Evolutionary conservation across 2,113 vertebrate genomes (phyloP).

Genomic region (Pycnonotus jocosus): DNA sequence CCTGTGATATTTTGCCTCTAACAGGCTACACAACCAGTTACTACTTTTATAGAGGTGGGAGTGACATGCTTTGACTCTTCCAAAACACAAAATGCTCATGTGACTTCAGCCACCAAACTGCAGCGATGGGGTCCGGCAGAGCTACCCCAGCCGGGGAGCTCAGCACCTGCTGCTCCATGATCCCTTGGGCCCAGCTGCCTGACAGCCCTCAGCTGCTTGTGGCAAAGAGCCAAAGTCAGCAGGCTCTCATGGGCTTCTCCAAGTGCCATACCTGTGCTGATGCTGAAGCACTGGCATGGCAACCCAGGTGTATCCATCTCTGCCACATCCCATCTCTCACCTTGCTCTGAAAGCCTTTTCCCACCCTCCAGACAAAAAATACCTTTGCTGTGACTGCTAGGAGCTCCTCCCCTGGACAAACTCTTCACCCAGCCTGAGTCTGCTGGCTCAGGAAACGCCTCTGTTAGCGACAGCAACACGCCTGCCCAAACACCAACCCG

Average conservation of each 20-base stretch:
- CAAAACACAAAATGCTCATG: neutral
- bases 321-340: neutral
- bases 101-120: neutral
- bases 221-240: neutral
- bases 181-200: neutral
- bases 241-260: neutral
- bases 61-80: neutral
- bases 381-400: neutral
- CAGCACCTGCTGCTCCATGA: accelerated
- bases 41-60: neutral
- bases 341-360: neutral
- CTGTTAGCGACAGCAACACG: accelerated
- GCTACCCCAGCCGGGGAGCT: neutral
- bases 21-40: neutral
- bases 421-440: neutral
- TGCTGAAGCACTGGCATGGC: neutral
- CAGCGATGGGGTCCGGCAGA: neutral
- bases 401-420: neutral
- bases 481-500: neutral
- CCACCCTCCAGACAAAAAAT: neutral
- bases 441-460: accelerated
- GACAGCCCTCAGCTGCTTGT: neutral
- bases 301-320: neutral
- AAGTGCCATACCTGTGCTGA: neutral
- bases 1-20: neutral